Conservation (phyloP, 1,140 invertebrate genomes). For the Pentalonia nigronervosa region DNA sequence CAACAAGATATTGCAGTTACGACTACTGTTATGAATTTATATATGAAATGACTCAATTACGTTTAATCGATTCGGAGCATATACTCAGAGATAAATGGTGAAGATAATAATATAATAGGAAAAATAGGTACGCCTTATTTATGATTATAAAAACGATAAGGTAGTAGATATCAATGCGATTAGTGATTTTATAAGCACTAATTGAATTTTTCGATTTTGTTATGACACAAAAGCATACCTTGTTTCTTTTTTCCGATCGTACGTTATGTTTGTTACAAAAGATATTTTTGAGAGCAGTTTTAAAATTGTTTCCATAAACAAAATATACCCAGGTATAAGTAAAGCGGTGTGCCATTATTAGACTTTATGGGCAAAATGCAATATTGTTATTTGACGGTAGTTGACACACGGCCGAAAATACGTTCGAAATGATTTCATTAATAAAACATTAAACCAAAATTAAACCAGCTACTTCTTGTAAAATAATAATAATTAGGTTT, state of each 20-base stretch:
- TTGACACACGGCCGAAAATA: background rate
- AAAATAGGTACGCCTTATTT: too few relatives aligned
- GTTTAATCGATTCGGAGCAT: background rate
- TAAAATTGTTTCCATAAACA: background rate
- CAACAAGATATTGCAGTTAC: too few relatives aligned
- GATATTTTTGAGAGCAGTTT: background rate
- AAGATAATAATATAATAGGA: background rate
- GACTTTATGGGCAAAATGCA: background rate
- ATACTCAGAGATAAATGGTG: background rate
- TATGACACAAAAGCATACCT: background rate
- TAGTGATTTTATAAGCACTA: background rate
- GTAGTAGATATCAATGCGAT: background rate
- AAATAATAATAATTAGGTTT: background rate
- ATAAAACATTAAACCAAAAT: background rate
- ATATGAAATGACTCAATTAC: background rate
- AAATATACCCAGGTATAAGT: background rate
- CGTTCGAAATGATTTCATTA: background rate
- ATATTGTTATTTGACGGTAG: background rate
- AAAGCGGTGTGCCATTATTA: background rate
- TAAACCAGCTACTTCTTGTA: background rate
- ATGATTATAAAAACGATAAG: too few relatives aligned
- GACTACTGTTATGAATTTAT: background rate
- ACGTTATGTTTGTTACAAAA: background rate
- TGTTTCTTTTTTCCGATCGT: background rate
- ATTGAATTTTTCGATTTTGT: background rate